Base-by-base conservation (phyloP, 2,888 invertebrate species). In the Acleris sparsana region DNA sequence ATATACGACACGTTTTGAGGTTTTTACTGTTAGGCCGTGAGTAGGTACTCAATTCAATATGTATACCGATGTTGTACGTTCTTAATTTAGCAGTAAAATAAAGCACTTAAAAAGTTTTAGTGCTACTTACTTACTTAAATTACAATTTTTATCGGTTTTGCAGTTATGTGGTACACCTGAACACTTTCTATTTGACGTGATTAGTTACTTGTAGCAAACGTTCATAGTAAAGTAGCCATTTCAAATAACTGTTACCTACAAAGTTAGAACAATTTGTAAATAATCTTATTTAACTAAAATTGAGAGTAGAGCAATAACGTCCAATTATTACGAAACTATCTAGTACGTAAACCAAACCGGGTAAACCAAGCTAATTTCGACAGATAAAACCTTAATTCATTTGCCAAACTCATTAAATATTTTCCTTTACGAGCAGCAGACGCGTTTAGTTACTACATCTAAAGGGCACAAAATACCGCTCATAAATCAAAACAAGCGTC, bases 401-500 rank as follows among this genome's bases (percentile, higher is more conserved):
- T 17, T 48, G 18, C 16, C 17, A 20, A 20, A 25, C 25, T 49
- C 20, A 20, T 33, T 20, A 53, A 17, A 25, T 25, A 22, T 39
- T 39, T 4, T 39, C 39, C 39, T 39, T 13, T 39, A 17, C n/a
- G n/a, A 52, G 43, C 43, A 44, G 29, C 46, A 52, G 59, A 64
- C 53, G 39, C 39, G 58, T 53, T 57, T 59, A 63, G 48, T 49
- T 48, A 53, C 39, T 49, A 59, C 29, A 18, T 46, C 7, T 17
- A 49, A 49, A 57, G 55, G 59, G 53, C 44, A 49, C 59, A 53
- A 29, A 64, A 59, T 73, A 73, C 68, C 51, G 65, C 57, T 48
- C 60, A 69, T 63, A 70, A 72, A 74, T 70, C 72, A 72, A 69
- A 68, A 63, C 63, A 48, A 44, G 49, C 48, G 51, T 49, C 64